Conservation (phyloP, 1,140 invertebrate species). For the Leptinotarsa defecta region DNA sequence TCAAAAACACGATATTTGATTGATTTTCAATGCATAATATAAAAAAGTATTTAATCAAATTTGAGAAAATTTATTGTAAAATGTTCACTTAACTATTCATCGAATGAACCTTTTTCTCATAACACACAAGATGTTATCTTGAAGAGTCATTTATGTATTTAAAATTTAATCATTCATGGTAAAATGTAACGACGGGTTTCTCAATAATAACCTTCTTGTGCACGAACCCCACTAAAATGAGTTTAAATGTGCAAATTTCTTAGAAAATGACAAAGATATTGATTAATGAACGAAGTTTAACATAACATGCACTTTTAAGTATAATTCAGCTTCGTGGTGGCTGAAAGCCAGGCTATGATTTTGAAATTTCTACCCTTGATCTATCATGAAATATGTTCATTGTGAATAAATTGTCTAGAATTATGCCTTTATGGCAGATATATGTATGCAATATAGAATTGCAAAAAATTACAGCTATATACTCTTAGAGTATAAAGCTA, state of each 20-base stretch:
- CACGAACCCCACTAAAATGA: neutral
- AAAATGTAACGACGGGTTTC: neutral
- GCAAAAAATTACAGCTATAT: neutral
- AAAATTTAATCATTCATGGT: neutral
- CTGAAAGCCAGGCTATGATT: neutral
- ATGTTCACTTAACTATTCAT: too few relatives aligned
- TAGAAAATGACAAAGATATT: neutral
- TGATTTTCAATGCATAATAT: too few relatives aligned
- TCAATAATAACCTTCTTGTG: neutral
- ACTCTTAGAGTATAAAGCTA: neutral
- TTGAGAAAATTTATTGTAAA: too few relatives aligned
- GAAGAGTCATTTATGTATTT: neutral
- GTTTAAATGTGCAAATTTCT: neutral
- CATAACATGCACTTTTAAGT: constrained; percentile 8
- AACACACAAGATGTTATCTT: too few relatives aligned
- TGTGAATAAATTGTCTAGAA: neutral
- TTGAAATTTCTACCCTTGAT: neutral
- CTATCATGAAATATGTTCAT: neutral
- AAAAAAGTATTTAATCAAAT: too few relatives aligned
- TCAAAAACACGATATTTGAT: too few relatives aligned
- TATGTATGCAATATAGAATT: neutral
- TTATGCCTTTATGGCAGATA: neutral
- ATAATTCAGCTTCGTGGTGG: neutral
- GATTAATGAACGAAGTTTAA: constrained; percentile 6
- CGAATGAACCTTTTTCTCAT: too few relatives aligned